These are phyloP conservation scores for Ichneumoninae sp. DNA, from an alignment of 2,888 invertebrate species.

Conservation along the genomic window DNA sequence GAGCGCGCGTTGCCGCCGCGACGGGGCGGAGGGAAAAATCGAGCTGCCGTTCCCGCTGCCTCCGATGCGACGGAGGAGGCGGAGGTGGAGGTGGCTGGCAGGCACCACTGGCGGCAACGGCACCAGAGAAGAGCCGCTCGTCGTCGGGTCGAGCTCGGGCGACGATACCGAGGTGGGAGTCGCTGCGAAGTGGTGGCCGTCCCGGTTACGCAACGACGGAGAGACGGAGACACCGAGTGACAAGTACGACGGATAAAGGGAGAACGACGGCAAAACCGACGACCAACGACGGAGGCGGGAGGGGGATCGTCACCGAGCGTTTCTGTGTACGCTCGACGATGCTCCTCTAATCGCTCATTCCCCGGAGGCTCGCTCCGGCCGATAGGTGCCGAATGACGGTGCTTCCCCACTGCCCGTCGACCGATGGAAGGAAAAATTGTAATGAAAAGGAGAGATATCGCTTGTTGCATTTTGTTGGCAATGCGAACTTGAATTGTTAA, in stretches of 20 bases:
- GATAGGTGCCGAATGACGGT: constrained; percentile 3
- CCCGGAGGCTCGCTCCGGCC: constrained; percentile 20
- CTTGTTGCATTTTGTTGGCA: not conserved
- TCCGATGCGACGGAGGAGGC: constrained; percentile 5
- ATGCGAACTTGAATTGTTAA: not conserved
- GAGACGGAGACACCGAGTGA: constrained; percentile 13
- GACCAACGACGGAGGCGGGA: constrained; percentile 4
- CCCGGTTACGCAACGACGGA: constrained; percentile 45
- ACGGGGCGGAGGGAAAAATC: constrained; percentile 29
- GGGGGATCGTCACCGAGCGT: constrained; percentile 9
- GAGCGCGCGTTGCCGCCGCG: constrained; percentile 25
- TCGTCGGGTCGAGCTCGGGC: constrained; percentile 30
- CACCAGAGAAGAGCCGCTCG: constrained; percentile 32
- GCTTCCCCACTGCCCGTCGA: not conserved
- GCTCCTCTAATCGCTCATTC: constrained; percentile 47
- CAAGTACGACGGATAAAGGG: constrained; percentile 7
- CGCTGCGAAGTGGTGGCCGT: constrained; percentile 32
- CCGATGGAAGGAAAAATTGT: not conserved
- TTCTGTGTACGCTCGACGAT: constrained; percentile 30
- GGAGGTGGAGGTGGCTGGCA: constrained; percentile 24
- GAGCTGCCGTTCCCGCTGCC: constrained; percentile 12
- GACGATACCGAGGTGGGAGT: constrained; percentile 36
- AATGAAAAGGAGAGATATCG: constrained; percentile 24
- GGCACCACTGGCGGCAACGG: constrained; percentile 1
- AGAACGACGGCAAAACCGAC: constrained; percentile 26